Percentiles rank a stretch among this genome's conserved stretches.
phyloP scores from a whole-genome alignment of 37 sponge, comb jelly and placozoan species.

The Eunapius fragilis region DNA sequence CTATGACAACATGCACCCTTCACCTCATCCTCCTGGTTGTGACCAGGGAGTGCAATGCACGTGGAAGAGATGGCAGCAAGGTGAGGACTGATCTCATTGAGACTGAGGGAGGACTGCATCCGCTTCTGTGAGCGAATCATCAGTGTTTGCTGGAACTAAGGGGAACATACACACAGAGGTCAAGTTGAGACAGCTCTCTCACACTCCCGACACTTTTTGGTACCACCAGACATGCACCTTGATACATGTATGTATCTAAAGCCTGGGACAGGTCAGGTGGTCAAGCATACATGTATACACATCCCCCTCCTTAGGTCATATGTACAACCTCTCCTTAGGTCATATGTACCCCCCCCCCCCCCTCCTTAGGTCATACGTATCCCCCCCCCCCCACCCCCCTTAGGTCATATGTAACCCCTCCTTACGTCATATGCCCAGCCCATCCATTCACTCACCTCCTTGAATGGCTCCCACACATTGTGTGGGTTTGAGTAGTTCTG shows the following conservation, averaged over 20 bases:
- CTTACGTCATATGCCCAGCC: background rate
- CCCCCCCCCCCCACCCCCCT: background rate
- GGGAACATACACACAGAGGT: background rate
- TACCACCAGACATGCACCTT: too few species aligned
- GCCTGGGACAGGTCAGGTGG: too few species aligned
- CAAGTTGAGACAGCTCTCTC: too few species aligned
- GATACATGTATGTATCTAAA: too few species aligned
- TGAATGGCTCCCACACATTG: slow-evolving; percentile 85
- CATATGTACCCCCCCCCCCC: too few species aligned
- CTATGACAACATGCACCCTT: background rate
- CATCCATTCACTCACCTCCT: slow-evolving; percentile 54
- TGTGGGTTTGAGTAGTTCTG: slow-evolving; percentile 69
- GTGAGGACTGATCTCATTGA: slow-evolving; percentile 89
- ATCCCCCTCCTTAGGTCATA: too few species aligned
- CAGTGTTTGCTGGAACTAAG: slow-evolving; percentile 92
- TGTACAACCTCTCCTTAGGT: too few species aligned
- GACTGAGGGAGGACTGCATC: slow-evolving; percentile 70
- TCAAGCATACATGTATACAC: too few species aligned
- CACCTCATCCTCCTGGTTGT: slow-evolving; percentile 74
- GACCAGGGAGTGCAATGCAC: slow-evolving; percentile 83
- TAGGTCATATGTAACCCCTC: background rate
- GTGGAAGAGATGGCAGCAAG: slow-evolving; percentile 84
- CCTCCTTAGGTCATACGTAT: too few species aligned
- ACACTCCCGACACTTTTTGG: too few species aligned
- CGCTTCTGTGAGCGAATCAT: slow-evolving; percentile 88